Conservation (phyloP, 2,113 vertebrate species). For the Trichomycterus rosablanca region DNA sequence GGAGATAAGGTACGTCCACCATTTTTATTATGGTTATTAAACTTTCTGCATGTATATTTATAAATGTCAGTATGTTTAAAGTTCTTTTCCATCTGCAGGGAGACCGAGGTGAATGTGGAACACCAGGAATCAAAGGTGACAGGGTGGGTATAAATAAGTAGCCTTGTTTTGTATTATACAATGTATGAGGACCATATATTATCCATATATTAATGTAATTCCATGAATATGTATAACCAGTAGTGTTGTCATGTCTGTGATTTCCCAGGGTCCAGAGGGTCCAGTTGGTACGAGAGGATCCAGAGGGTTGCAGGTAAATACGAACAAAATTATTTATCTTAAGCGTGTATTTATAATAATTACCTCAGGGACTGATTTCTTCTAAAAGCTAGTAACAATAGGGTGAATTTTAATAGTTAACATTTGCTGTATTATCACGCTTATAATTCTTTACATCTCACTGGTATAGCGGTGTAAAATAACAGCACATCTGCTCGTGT, state of each 20-base stretch:
- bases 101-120: conserved; percentile 84
- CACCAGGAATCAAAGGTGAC: conserved; percentile 87
- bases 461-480: not conserved
- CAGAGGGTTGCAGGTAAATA: conserved; percentile 78
- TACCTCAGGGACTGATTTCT: too few species aligned
- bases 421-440: too few species aligned
- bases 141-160: conserved; percentile 61
- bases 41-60: not conserved
- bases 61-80: not conserved
- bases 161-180: too few species aligned
- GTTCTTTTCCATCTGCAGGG: conserved; percentile 65
- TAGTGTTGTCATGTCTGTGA: too few species aligned
- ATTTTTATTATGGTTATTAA: not conserved
- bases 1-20: conserved; percentile 77
- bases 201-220: not conserved
- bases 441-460: conserved; percentile 9
- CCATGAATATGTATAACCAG: not conserved
- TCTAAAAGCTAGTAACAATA: too few species aligned
- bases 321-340: not conserved
- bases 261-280: conserved; percentile 78
- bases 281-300: conserved; percentile 70
- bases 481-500: conserved; percentile 27
- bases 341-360: not conserved
- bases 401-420: too few species aligned
- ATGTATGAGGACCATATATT: too few species aligned